Conservation (phyloP, 2,888 invertebrate genomes). For the Amphiduros pacificus region DNA sequence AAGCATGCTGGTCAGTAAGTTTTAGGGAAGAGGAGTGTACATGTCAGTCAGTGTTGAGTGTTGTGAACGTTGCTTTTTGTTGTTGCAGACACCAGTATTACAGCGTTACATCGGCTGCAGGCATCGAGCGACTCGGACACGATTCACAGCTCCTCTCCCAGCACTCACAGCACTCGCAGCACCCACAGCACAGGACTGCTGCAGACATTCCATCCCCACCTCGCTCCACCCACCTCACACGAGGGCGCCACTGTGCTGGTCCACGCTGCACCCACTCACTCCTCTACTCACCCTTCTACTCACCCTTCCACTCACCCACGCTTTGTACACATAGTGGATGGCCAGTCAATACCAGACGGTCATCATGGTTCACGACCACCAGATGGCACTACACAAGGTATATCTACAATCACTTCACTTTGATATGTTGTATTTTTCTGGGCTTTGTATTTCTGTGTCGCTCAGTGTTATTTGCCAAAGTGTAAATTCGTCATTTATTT, state of each 20-base stretch:
- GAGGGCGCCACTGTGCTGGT: neutral
- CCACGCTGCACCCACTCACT: neutral
- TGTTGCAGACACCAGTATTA: constrained; percentile 41
- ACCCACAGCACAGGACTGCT: constrained; percentile 41
- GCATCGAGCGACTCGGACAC: constrained; percentile 48
- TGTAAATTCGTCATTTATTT: no score
- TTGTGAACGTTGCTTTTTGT: neutral
- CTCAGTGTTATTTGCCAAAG: no score
- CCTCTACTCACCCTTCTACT: neutral
- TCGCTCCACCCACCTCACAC: constrained; percentile 34
- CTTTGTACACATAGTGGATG: neutral
- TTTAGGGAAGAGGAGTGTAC: no score
- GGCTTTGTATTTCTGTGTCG: no score
- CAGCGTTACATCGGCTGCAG: constrained; percentile 41
- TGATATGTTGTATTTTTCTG: no score
- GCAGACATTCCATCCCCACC: constrained; percentile 46
- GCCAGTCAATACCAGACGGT: no score
- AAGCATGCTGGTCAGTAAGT: no score
- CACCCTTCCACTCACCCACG: neutral
- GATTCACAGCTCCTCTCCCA: constrained; percentile 38
- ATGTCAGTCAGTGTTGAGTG: neutral
- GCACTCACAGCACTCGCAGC: constrained; percentile 43
- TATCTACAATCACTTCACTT: no score
- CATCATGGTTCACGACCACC: neutral
- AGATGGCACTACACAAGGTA: no score